These are phyloP conservation scores for Linnaemya tessellans DNA, from an alignment of 2,888 invertebrate species.

Conservation along the genomic window DNA sequence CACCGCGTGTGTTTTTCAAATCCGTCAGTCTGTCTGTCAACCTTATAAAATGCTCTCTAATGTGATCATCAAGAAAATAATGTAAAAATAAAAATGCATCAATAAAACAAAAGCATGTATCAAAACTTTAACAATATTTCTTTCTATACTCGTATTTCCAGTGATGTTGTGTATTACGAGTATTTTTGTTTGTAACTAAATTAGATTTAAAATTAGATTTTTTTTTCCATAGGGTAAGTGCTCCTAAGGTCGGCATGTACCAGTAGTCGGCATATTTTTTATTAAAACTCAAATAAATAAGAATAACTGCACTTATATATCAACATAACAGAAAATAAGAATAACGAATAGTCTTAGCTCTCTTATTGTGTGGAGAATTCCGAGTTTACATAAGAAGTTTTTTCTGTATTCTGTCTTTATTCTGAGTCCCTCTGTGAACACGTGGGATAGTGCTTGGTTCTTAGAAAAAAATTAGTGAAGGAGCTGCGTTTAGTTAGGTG, in stretches of 20 bases:
- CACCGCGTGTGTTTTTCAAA: background rate
- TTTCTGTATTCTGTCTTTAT: background rate
- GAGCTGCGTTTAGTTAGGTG: constrained; percentile 7
- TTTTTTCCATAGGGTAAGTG: constrained; percentile 8
- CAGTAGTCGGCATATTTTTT: too few species aligned
- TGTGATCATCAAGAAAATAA: constrained; percentile 31
- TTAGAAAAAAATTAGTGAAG: constrained; percentile 16
- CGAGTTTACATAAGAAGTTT: too few species aligned
- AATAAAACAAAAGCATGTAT: constrained; percentile 17
- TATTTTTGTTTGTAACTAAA: constrained; percentile 2
- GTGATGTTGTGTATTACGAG: constrained; percentile 18
- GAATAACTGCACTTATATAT: too few species aligned
- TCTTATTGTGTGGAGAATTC: too few species aligned
- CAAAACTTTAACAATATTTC: constrained; percentile 1
- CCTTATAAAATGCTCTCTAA: constrained; percentile 40
- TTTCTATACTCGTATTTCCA: background rate
- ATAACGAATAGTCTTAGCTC: too few species aligned
- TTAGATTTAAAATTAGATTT: constrained; percentile 7
- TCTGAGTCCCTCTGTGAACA: background rate
- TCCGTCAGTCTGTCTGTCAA: constrained; percentile 19
- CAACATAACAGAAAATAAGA: too few species aligned
- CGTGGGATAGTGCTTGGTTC: constrained; percentile 9
- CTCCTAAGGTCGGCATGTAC: too few species aligned
- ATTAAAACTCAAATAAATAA: too few species aligned
- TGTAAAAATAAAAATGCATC: constrained; percentile 33